Evolutionary conservation across 2,113 vertebrate species (phyloP), one percentile per base, ranked within the genome.

Genomic region (Pleuronectes platessa): DNA sequence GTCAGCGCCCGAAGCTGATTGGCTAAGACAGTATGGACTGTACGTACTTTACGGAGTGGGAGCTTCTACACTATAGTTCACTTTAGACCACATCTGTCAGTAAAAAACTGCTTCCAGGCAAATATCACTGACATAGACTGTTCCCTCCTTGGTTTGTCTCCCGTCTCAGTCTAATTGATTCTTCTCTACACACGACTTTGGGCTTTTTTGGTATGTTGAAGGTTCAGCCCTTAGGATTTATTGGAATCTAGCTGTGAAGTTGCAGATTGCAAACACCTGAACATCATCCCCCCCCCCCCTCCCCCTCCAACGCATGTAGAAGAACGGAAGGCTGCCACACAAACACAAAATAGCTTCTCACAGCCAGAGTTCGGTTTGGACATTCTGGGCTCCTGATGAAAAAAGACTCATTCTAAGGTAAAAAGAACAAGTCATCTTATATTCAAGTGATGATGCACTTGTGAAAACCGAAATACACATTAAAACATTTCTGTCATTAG

Each of bases 71-170:
- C 6, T 31, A 31, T 31, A 7, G 31, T 31, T 31, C 54, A 65
- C 18, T 31, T 68, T 1, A 42, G 63, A 77, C 14, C 65, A 47
- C 45, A 7, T 31, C 31, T 37, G n/a, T 70, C 13, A 14, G 62
- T 27, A 67, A 10, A 10, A 71, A 40, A 24, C 47, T 54, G 64
- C 60, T 71, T 71, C 9, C 12, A 61, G 71, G 65, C 71, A 24
- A 40, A 47, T 53, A 26, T 27, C 23, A 40, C 26, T 60, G 61
- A 66, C 60, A 66, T 61, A 49, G 13, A 42, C 8, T 24, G 31
- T 31, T 78, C 62, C 59, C 51, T 15, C 4, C n/a, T 60, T 23
- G 59, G 59, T 58, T 31, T 9, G 68, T 56, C 61, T 13, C 31
- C 14, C 10, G 20, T 54, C 17, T 60, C 45, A 20, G n/a, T 40